phyloP scores from a whole-genome alignment of 1,140 invertebrate genomes.

The Yoshiicerus persimilis region DNA sequence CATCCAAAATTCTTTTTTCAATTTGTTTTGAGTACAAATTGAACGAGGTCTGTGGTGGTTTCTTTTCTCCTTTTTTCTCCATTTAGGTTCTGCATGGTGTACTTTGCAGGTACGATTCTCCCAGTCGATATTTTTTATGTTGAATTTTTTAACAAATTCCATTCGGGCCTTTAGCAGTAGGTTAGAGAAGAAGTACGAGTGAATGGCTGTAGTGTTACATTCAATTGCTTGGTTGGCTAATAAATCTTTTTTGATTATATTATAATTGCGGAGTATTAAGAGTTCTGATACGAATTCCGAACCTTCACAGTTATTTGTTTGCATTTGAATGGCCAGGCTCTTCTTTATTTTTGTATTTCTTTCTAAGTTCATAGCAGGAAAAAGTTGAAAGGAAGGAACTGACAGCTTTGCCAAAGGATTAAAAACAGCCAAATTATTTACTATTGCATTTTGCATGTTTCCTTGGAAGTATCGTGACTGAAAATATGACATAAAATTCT shows the following conservation, averaged over 20 bases:
- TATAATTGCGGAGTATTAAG: not conserved
- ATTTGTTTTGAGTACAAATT: not conserved
- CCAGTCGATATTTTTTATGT: not conserved
- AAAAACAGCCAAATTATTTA: too few species aligned
- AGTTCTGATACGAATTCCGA: not conserved
- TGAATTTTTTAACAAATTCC: not conserved
- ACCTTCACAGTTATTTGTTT: not conserved
- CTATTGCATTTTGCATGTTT: too few species aligned
- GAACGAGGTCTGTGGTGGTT: not conserved
- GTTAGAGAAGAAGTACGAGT: too few species aligned
- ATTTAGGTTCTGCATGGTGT: not conserved
- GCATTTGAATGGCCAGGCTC: not conserved
- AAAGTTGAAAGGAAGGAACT: too few species aligned
- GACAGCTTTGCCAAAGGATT: too few species aligned
- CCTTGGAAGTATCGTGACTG: too few species aligned
- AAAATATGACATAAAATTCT: too few species aligned
- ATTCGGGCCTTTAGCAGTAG: not conserved
- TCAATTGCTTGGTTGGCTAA: not conserved
- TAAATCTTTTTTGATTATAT: not conserved
- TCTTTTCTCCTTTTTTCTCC: not conserved
- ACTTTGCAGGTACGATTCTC: not conserved
- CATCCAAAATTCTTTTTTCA: not conserved
- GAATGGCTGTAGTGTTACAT: not conserved
- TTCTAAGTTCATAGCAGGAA: not conserved
- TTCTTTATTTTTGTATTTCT: not conserved